Evolutionary conservation across 2,888 invertebrate genomes (phyloP), one percentile per base, ranked within the genome.

Genomic region (Apamea anceps): DNA sequence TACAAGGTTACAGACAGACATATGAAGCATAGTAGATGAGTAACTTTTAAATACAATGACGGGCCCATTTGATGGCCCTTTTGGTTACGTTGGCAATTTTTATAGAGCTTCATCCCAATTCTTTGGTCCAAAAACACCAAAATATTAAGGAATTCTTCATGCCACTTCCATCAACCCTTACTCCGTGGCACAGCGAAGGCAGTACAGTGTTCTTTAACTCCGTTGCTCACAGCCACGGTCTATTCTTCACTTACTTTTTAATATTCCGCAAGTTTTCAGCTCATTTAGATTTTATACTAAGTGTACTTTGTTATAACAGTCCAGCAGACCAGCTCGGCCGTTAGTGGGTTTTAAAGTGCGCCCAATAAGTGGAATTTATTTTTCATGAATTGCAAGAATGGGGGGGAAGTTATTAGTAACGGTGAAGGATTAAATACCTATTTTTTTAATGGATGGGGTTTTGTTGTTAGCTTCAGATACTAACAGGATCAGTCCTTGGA

Each of bases 241-340:
- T 92, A 93, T 95, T 95, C 94, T 93, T 91, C 90, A 92, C 91
- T 93, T 94, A 94, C 92, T 93, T 93, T 94, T 95, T 94, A 95
- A 95, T 95, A 95, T 94, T 90, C 93, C 91, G 79, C 92, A 93
- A 95, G 93, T 95, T 95, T 94, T 92, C 92, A 94, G 93, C 94
- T 94, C 94, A 94, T 95, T 94, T 94, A 91, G 92, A 93, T 92
- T 93, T 92, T 91, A 88, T 87, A 87, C 87, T 85, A 88, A 87
- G 85, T 82, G 84, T 86, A 90, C 88, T 91, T 91, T 89, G 90
- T 91, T 91, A 90, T 87, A 90, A 74, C 86, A 77, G 81, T 76
- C 80, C 68, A 62, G 51, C 51, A 80, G 81, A 74, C 82, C 76
- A 65, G 65, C 71, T 79, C 60, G 81, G 73, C 78, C 42, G 88